Evolutionary conservation across 2,797 vertebrate genomes (phyloP).

Genomic region (Dryobates pubescens): DNA sequence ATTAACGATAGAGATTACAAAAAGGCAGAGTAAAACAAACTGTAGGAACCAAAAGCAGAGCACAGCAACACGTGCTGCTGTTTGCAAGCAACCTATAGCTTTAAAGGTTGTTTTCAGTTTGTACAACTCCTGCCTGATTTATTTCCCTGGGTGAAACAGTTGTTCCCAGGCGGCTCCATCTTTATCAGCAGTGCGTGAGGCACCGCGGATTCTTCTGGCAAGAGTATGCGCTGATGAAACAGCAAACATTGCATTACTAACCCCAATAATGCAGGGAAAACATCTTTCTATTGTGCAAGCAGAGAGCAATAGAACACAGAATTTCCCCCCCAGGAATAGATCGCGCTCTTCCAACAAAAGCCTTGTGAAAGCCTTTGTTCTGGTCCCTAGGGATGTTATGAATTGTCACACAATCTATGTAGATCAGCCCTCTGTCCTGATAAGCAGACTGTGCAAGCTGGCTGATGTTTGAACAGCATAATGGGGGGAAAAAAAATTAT

Average conservation of each 20-base stretch:
- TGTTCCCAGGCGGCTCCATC: not conserved
- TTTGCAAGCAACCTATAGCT: not conserved
- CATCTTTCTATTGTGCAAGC: conserved; percentile 49
- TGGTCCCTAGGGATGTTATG: conserved; percentile 43
- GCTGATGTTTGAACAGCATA: not conserved
- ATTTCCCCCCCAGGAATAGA: conserved; percentile 44
- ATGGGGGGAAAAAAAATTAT: not conserved
- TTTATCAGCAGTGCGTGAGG: not conserved
- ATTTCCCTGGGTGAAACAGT: not conserved
- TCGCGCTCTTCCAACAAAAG: conserved; percentile 12
- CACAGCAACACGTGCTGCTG: not conserved
- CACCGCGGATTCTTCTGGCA: conserved; percentile 39
- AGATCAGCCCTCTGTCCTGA: conserved; percentile 6
- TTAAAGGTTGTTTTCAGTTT: conserved; percentile 9
- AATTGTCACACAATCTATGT: conserved; percentile 27
- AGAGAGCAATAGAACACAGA: conserved; percentile 43
- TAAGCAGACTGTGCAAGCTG: not conserved
- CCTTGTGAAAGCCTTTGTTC: conserved; percentile 40
- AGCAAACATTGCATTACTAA: conserved; percentile 56
- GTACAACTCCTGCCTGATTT: conserved; percentile 5
- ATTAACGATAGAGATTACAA: too few species aligned
- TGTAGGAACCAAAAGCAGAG: not conserved
- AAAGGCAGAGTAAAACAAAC: not conserved
- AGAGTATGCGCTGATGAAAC: conserved; percentile 3
- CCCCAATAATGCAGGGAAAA: conserved; percentile 44